phyloP scores from a whole-genome alignment of 2,888 invertebrate species.

The Pristionchus maxplancki region DNA sequence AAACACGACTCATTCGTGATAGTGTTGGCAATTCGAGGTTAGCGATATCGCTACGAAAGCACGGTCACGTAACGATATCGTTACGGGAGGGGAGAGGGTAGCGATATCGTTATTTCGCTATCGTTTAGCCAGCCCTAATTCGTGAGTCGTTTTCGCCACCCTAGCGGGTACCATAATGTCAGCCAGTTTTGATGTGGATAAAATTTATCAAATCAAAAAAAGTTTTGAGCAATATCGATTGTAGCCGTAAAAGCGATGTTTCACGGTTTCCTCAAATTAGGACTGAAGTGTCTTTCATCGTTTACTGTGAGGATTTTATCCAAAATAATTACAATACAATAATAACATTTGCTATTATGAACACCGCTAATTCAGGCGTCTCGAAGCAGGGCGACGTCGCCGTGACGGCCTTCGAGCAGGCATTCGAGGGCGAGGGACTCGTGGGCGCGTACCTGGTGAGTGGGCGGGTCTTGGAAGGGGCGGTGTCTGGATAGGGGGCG shows the following conservation, averaged over 20 bases:
- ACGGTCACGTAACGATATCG: too few species aligned
- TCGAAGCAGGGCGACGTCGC: conserved; percentile 43
- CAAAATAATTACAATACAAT: neutral
- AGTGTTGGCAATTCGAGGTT: too few species aligned
- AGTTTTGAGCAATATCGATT: too few species aligned
- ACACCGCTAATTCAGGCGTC: neutral
- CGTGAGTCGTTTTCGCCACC: too few species aligned
- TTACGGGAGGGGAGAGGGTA: too few species aligned
- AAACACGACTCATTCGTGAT: too few species aligned
- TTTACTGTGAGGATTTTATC: neutral
- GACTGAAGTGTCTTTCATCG: neutral
- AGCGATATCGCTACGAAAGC: too few species aligned
- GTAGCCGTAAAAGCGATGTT: neutral
- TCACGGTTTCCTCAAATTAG: neutral
- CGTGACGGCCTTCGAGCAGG: conserved; percentile 42
- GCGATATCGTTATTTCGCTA: too few species aligned
- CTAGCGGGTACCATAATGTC: too few species aligned
- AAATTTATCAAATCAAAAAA: too few species aligned
- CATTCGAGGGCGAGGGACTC: conserved; percentile 49
- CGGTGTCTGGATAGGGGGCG: neutral
- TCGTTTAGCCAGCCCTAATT: too few species aligned
- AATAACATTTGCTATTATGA: neutral
- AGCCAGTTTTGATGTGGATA: too few species aligned
- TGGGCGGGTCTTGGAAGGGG: neutral
- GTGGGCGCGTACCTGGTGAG: conserved; percentile 51